Base-by-base conservation (phyloP, 1,140 invertebrate species). In the Drosophila prosaltans region DNA sequence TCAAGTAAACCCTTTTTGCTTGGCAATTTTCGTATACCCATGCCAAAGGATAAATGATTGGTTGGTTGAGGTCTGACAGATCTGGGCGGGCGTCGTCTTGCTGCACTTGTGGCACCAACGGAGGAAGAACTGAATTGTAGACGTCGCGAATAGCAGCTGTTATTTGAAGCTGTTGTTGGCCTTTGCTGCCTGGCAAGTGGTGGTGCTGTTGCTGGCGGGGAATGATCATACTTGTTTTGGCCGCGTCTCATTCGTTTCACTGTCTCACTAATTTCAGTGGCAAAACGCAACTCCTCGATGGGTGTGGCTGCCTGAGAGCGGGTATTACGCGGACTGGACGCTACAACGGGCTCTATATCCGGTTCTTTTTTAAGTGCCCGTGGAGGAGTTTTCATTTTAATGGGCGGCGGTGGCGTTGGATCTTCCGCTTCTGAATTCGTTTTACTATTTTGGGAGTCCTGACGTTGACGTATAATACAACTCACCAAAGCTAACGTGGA, bases 401-500 rank as follows among this genome's bases (percentile, higher is more conserved):
- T 45, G 6, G 64, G 9, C 6, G 58, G 24, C 0, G 59, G 32
- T 16, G 69, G 48, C 5, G 69, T 36, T 2, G 78, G 78, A 43
- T 91, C 91, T 39, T 91, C 90, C 0, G 72, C 82, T 40, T 91
- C 91, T 1, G 90, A 91, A 39, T 91, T 91, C 0, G 83, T 81
- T 72, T 91, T 91, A 41, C 90, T 51, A 51, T 51, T 91, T 28
- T 82, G 81, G 3, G 90, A 91, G 65, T 92, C 91, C 65, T 93
- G 94, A 26, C 93, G 91, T 61, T 94, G 93, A 8, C 94, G 93
- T 9, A 95, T 92, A 30, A 96, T 89, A 59, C 94, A 95, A 63
- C 95, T 95, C 69, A 97, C 94, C 65, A 97, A 96, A 0, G 96
- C 97, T 40, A 97, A 90, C 0, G 97, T 97, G 0, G 96, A 97